Percentiles rank a stretch among this genome's conserved stretches.
phyloP scores from a whole-genome alignment of 2,113 vertebrate species.

The Ia io region DNA sequence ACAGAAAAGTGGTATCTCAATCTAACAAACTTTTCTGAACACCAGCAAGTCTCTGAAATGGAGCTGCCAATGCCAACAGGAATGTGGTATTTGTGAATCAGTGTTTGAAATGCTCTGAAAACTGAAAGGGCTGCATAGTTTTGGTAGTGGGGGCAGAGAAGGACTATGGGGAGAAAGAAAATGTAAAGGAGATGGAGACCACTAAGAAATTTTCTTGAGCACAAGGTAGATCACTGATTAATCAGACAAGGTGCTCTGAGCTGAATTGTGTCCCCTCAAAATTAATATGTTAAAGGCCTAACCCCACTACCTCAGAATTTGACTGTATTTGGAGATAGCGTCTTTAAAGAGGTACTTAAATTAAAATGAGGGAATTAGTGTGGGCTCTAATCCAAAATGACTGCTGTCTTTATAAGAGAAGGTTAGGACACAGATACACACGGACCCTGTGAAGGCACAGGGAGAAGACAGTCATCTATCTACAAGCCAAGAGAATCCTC shows the following conservation, averaged over 20 bases:
- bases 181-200: neutral
- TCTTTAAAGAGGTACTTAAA: neutral
- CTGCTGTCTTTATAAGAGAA: neutral
- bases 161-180: neutral
- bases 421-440: neutral
- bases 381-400: neutral
- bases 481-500: neutral
- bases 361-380: neutral
- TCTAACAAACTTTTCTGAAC: neutral
- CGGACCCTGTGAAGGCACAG: neutral
- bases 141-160: neutral
- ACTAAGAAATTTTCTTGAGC: neutral
- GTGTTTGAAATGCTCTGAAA: neutral
- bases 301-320: neutral
- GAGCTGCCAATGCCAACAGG: neutral
- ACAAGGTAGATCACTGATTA: slow-evolving; percentile 8
- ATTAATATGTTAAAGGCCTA: neutral
- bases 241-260: neutral
- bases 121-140: neutral
- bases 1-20: slow-evolving; percentile 1
- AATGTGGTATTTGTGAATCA: neutral
- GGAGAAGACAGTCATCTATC: neutral
- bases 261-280: neutral
- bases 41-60: neutral
- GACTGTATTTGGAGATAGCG: neutral